A percentile compares a stretch with the other conserved stretches of the same genome.
Evolutionary conservation across 2,797 vertebrate genomes (phyloP).

Genomic region (Enteromius paludinosus): DNA sequence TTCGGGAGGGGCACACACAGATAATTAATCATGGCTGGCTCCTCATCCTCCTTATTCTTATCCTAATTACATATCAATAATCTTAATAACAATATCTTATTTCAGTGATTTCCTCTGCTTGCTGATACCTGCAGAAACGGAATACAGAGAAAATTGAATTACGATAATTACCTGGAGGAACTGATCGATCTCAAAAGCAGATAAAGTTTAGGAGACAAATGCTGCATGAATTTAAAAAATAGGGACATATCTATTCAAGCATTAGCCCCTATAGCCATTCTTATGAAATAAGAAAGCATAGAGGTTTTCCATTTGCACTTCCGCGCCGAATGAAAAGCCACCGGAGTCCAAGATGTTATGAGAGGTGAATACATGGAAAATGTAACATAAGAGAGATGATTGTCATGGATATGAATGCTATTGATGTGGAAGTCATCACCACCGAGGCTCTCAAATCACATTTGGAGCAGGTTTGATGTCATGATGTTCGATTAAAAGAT

Average conservation of each 20-base stretch:
- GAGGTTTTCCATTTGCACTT: background rate
- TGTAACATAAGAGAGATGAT: background rate
- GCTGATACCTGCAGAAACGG: background rate
- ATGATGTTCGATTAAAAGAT: background rate
- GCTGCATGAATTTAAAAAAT: constrained; percentile 30
- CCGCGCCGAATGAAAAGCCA: background rate
- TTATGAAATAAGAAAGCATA: background rate
- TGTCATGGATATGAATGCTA: background rate
- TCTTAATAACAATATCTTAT: background rate
- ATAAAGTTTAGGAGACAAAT: constrained; percentile 6
- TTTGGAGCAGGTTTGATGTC: background rate
- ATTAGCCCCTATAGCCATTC: background rate
- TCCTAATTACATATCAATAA: too few species aligned
- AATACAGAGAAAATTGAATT: constrained; percentile 2
- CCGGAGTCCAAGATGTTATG: background rate
- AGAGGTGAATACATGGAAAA: background rate
- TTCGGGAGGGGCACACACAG: too few species aligned
- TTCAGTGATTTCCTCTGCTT: background rate
- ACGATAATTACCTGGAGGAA: constrained; percentile 3
- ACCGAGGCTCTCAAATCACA: background rate
- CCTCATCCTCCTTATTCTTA: too few species aligned
- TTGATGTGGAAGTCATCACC: background rate
- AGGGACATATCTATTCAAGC: constrained; percentile 24
- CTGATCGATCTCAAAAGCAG: background rate
- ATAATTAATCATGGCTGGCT: too few species aligned